These are phyloP conservation scores for Elaphurus davidianus DNA, from an alignment of 2,113 vertebrate genomes.

Conservation along the genomic window DNA sequence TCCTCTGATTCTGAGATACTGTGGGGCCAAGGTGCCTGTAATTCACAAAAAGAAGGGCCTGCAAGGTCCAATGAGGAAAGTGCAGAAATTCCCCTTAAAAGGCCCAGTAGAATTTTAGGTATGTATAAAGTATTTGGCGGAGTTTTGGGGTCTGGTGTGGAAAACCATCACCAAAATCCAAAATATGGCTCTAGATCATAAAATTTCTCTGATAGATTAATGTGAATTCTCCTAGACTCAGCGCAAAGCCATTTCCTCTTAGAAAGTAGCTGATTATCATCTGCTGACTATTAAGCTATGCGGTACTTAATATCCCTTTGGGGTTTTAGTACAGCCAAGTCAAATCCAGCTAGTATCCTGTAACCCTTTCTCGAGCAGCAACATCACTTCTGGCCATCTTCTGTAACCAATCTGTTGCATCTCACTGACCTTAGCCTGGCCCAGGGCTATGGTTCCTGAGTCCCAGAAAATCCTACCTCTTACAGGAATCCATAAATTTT, in stretches of 20 bases:
- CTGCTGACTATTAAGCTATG: neutral
- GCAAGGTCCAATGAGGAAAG: neutral
- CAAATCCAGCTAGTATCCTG: neutral
- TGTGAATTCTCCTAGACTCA: conserved; percentile 25
- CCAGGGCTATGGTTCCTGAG: neutral
- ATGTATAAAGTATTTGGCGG: neutral
- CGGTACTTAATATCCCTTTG: neutral
- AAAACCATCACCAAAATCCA: neutral
- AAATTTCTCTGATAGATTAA: conserved; percentile 4
- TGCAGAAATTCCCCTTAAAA: rapidly evolving
- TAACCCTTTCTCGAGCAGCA: neutral
- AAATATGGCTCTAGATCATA: neutral
- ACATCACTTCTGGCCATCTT: neutral
- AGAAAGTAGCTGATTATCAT: conserved; percentile 36
- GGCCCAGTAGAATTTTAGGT: neutral
- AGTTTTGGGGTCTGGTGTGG: neutral
- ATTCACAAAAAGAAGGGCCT: neutral
- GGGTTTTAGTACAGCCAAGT: neutral
- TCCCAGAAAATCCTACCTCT: neutral
- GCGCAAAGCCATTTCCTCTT: conserved; percentile 36
- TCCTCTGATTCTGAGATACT: neutral
- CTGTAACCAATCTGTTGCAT: neutral
- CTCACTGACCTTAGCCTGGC: neutral
- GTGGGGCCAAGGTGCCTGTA: neutral
- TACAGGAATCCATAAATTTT: neutral